These are phyloP conservation scores for Scomber colias DNA, from an alignment of 2,113 vertebrate species.

Conservation along the genomic window DNA sequence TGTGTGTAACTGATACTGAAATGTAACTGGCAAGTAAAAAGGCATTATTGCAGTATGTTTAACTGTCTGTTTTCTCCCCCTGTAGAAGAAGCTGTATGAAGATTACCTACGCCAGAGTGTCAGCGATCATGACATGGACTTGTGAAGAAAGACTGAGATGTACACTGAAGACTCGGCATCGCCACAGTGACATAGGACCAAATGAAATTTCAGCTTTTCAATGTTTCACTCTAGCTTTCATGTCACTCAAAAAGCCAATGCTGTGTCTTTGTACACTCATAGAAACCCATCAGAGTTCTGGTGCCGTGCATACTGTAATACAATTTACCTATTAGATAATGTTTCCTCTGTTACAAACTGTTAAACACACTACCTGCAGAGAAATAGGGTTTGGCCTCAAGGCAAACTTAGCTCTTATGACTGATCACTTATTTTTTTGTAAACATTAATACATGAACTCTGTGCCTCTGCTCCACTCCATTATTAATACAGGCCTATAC, in stretches of 20 bases:
- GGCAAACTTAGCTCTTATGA: conserved; percentile 30
- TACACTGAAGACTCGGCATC: background rate
- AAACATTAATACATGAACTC: conserved; percentile 28
- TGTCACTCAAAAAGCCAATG: background rate
- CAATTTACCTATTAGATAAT: conserved; percentile 37
- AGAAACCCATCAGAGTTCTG: conserved; percentile 8
- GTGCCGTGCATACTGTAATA: conserved; percentile 38
- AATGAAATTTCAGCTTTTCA: background rate
- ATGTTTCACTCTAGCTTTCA: too few relatives aligned
- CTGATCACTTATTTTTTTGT: conserved; percentile 25
- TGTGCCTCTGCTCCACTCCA: conserved; percentile 46
- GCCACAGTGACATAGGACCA: conserved; percentile 9
- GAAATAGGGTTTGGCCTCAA: background rate
- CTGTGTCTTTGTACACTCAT: background rate
- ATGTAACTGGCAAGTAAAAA: background rate
- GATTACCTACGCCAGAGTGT: conserved; percentile 89
- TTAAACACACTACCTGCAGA: conserved; percentile 26
- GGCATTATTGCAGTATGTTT: background rate
- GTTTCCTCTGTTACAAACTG: conserved; percentile 19
- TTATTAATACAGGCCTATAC: conserved; percentile 23
- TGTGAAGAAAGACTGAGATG: conserved; percentile 25
- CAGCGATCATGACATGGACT: conserved; percentile 86
- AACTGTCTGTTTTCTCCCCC: background rate
- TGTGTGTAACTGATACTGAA: background rate
- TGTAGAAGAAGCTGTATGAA: conserved; percentile 87